Percentiles rank a stretch among this genome's conserved stretches.
Conservation (phyloP, 2,888 invertebrate genomes). For the Tachina fera region DNA sequence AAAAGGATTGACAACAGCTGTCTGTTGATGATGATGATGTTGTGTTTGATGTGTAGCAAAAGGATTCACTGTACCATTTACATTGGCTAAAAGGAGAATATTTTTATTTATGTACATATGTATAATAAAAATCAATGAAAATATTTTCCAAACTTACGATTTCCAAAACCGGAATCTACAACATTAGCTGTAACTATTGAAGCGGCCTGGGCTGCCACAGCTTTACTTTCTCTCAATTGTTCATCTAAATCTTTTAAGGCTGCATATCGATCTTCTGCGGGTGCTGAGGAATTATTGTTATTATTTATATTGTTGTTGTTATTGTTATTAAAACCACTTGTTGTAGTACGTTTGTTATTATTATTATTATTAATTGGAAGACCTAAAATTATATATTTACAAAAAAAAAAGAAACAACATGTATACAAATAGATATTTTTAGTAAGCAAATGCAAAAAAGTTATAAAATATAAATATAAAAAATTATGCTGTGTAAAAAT, state of each 20-base stretch:
- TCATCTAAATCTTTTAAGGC: constrained; percentile 96
- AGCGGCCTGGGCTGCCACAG: constrained; percentile 76
- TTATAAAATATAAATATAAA: constrained; percentile 37
- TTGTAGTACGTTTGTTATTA: constrained; percentile 70
- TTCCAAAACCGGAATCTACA: constrained; percentile 75
- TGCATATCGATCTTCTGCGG: constrained; percentile 94
- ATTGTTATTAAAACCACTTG: constrained; percentile 69
- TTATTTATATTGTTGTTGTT: constrained; percentile 71
- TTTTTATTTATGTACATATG: no score
- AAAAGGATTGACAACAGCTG: constrained; percentile 79
- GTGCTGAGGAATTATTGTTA: constrained; percentile 75
- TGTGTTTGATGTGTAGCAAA: constrained; percentile 72
- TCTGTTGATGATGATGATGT: constrained; percentile 73
- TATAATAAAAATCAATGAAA: background rate
- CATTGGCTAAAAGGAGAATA: constrained; percentile 55
- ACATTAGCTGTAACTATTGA: constrained; percentile 75
- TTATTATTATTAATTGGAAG: constrained; percentile 78
- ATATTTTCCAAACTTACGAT: constrained; percentile 71
- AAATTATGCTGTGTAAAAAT: constrained; percentile 51
- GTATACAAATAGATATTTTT: background rate
- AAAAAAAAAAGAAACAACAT: constrained; percentile 27
- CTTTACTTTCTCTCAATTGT: constrained; percentile 85
- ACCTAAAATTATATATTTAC: constrained; percentile 74
- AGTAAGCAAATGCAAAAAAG: constrained; percentile 18
- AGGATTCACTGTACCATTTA: constrained; percentile 78